Evolutionary conservation across 2,113 vertebrate species (phyloP).

Genomic region (Cryptomyrus ogoouensis): DNA sequence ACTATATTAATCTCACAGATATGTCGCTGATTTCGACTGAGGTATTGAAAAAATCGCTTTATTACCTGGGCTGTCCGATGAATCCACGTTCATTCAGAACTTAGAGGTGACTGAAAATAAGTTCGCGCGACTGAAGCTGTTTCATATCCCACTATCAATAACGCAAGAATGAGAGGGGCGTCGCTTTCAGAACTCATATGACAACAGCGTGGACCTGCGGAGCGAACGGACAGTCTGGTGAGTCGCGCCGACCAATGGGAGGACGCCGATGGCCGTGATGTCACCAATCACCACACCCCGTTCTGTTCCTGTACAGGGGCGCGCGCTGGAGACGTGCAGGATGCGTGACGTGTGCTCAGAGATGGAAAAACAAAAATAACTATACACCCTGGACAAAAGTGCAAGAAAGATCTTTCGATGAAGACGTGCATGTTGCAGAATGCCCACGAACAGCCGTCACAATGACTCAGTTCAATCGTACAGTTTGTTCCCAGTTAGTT

Average conservation of each 20-base stretch:
- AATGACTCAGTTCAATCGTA: neutral
- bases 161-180: neutral
- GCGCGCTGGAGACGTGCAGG: neutral
- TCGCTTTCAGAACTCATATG: constrained; percentile 33
- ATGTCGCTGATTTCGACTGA: neutral
- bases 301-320: constrained; percentile 8
- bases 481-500: neutral
- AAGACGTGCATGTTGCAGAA: neutral
- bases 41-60: neutral
- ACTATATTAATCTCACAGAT: neutral
- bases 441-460: neutral
- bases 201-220: constrained; percentile 49
- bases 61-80: constrained; percentile 50
- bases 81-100: constrained; percentile 17
- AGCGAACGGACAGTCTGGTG: constrained; percentile 81
- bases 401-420: neutral
- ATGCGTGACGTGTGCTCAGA: neutral
- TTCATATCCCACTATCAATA: constrained; percentile 40
- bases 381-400: neutral
- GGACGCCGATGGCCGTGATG: constrained; percentile 79
- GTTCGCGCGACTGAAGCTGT: constrained; percentile 23
- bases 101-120: neutral
- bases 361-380: neutral
- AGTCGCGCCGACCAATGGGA: constrained; percentile 74
- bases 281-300: constrained; percentile 64